phyloP scores from a whole-genome alignment of 2,888 invertebrate genomes.

The Galeruca laticollis region DNA sequence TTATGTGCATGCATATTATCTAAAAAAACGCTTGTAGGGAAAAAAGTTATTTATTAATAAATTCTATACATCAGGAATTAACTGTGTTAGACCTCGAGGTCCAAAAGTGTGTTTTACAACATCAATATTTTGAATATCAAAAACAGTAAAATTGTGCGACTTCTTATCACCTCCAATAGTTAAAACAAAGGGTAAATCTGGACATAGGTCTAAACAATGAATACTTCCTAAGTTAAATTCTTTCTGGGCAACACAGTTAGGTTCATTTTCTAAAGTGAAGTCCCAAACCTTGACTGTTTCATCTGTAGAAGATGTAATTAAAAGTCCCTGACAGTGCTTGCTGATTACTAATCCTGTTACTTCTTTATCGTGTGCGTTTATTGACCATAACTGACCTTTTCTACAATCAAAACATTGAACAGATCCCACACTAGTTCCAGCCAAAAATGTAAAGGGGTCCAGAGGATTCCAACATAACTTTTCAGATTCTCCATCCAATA shows the following conservation, averaged over 20 bases:
- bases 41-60: conserved; percentile 6
- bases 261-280: conserved; percentile 62
- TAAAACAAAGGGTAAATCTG: conserved; percentile 85
- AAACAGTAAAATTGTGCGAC: conserved; percentile 78
- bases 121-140: conserved; percentile 73
- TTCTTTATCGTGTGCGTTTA: conserved; percentile 82
- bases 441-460: conserved; percentile 82
- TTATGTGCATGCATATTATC: too few species aligned
- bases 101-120: conserved; percentile 68
- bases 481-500: conserved; percentile 85
- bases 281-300: conserved; percentile 92
- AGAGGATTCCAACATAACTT: conserved; percentile 86
- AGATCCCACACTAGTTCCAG: conserved; percentile 74
- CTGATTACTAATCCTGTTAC: conserved; percentile 86
- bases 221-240: conserved; percentile 78
- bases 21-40: background rate
- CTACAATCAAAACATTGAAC: conserved; percentile 83
- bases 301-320: conserved; percentile 85
- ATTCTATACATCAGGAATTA: conserved; percentile 47
- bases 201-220: conserved; percentile 80
- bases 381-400: conserved; percentile 65
- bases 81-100: conserved; percentile 63
- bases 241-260: conserved; percentile 67
- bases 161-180: conserved; percentile 89
- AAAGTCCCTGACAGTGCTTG: conserved; percentile 77